These are phyloP conservation scores for Poeciliopsis turneri DNA, from an alignment of 2,797 vertebrate genomes.

Conservation along the genomic window DNA sequence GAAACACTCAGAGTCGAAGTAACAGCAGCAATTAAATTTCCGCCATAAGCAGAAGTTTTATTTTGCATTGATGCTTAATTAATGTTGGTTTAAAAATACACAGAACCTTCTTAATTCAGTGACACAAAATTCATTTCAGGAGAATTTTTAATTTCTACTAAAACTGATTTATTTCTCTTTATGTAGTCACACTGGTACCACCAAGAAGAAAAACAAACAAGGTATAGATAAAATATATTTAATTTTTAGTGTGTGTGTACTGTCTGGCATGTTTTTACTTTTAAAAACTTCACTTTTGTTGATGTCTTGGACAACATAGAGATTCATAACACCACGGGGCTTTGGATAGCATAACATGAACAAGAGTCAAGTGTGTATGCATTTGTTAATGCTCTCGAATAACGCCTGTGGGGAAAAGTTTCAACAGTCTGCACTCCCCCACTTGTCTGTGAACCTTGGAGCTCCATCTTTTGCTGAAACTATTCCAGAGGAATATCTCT, in stretches of 20 bases:
- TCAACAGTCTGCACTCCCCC: constrained; percentile 58
- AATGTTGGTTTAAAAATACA: neutral
- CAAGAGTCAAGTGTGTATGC: constrained; percentile 70
- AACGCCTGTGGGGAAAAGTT: constrained; percentile 61
- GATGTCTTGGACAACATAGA: constrained; percentile 52
- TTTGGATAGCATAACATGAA: constrained; percentile 67
- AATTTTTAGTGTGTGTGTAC: constrained; percentile 47
- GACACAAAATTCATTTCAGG: neutral
- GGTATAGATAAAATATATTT: neutral
- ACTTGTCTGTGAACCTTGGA: constrained; percentile 53
- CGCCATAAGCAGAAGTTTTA: neutral
- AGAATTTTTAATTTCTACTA: neutral
- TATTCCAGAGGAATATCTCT: constrained; percentile 43
- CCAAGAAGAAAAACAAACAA: constrained; percentile 5
- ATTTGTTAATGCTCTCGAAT: constrained; percentile 68
- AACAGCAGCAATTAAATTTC: neutral
- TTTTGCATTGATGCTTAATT: neutral
- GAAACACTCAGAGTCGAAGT: neutral
- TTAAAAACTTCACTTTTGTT: constrained; percentile 36
- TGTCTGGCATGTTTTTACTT: constrained; percentile 56
- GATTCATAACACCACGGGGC: constrained; percentile 64
- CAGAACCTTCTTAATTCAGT: neutral
- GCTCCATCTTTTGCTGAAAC: constrained; percentile 59
- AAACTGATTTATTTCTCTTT: neutral
- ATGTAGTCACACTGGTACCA: neutral